Evolutionary conservation across 2,797 vertebrate genomes (phyloP), one percentile per base, ranked within the genome.

Genomic region (Nasua narica): DNA sequence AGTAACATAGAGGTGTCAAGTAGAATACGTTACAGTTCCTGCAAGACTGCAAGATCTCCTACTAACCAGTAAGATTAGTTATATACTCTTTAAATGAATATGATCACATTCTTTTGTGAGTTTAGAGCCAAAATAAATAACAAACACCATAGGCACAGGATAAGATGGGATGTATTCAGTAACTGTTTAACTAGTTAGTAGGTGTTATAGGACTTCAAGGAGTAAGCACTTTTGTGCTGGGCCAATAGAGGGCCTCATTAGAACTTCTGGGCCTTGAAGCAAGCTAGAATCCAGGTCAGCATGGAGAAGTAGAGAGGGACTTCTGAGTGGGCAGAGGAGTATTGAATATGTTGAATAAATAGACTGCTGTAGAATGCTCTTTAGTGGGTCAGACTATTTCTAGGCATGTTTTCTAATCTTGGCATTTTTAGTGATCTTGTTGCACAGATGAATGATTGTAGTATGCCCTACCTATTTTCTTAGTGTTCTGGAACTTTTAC

Each of bases 341-440:
- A 90, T 60, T 40, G 54, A 78, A 19, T 72, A 2, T 60, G 23
- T 67, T 88, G 60, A 62, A 8, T 82, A 86, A 65, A 67, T 72
- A 81, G 60, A 16, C 43, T 94, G 21, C 18, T n/a, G 16, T 82
- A 74, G 67, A 95, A 74, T 90, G 81, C 15, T 93, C 84, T 90
- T 91, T 16, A 56, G 32, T 94, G 50, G 14, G 82, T 74, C 82
- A 86, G 54, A 11, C 18, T 83, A 1, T 83, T 96, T 92, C n/a
- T 89, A 79, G 72, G 48, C 32, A 90, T 4, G 60, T 96, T 94
- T 94, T 90, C 56, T 86, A 46, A 67, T 74, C 54, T 96, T 94
- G 65, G 9, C 10, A 48, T 92, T 72, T 94, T 79, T 74, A 84
- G 82, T 87, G 56, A 85, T 74, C 40, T 76, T 62, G 16, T 86